Base-by-base conservation (phyloP, 2,888 invertebrate species). In the Drosophila birchii region DNA sequence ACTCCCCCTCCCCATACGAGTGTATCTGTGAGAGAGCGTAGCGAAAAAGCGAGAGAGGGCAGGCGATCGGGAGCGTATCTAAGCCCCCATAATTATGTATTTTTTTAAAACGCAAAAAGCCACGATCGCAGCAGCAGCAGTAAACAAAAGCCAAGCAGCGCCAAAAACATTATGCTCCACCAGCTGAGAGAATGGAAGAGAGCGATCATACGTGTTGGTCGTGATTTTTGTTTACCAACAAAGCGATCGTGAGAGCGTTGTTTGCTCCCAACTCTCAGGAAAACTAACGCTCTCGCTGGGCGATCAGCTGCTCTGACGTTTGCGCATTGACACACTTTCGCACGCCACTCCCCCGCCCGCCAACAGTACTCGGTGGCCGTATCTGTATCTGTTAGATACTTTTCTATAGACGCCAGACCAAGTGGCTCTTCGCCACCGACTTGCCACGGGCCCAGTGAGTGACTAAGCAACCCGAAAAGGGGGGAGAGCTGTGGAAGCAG, bases 31-130 rank as follows among this genome's bases (percentile, higher is more conserved):
- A 26, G 58, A 43, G 39, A 61, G 51, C 34, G 45, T 26, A 43
- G 20, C 59, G 62, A 47, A 20, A 58, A 55, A 29, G 64, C 16
- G 41, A 9, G 54, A 39, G 45, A 45, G 66, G 49, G 49, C 26
- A 47, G 49, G 49, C 66, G 69, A 64, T 60, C 82, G 70, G 59
- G 78, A 83, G 84, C 84, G 82, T 86, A 86, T 57, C 82, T 82
- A 88, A 82, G 66, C 89, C 79, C 89, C 79, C 82, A 84, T 88
- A 84, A 84, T 84, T 89, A 84, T 89, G 90, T 85, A 86, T 86
- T 86, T 86, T 83, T 90, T 90, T 86, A 86, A 86, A 90, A 90
- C 86, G 86, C 86, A 86, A 86, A 89, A 89, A 86, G 83, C 81
- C 57, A 72, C 66, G 73, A 78, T 61, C 58, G 62, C 43, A 20